These are phyloP conservation scores for Seriola dumerili DNA, from an alignment of 2,113 vertebrate genomes.

Conservation along the genomic window DNA sequence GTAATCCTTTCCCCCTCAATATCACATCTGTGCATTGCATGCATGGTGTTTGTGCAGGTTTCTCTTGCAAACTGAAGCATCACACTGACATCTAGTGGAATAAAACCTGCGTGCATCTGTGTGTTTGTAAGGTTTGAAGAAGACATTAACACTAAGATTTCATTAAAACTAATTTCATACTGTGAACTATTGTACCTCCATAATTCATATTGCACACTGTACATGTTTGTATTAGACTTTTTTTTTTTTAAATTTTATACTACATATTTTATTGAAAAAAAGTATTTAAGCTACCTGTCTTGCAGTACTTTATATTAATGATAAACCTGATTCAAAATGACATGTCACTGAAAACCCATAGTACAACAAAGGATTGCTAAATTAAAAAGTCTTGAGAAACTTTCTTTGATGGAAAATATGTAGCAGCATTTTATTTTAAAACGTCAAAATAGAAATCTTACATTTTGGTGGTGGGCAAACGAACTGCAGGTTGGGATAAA, in stretches of 20 bases:
- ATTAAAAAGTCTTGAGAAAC: slow-evolving; percentile 81
- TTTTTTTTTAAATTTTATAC: too few relatives aligned
- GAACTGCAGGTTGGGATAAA: slow-evolving; percentile 56
- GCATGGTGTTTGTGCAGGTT: background rate
- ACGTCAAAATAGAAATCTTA: slow-evolving; percentile 66
- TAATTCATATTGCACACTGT: too few relatives aligned
- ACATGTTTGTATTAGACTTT: too few relatives aligned
- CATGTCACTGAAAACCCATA: background rate
- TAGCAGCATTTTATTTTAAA: slow-evolving; percentile 92
- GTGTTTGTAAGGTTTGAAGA: background rate
- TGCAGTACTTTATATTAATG: too few relatives aligned
- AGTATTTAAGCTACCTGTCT: too few relatives aligned
- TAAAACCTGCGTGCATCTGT: background rate
- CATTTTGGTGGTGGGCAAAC: slow-evolving; percentile 74
- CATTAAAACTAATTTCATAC: too few relatives aligned
- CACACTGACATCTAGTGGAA: slow-evolving; percentile 81
- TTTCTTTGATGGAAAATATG: slow-evolving; percentile 90
- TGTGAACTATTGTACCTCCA: too few relatives aligned
- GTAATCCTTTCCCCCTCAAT: background rate
- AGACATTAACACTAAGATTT: too few relatives aligned
- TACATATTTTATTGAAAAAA: too few relatives aligned
- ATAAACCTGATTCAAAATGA: too few relatives aligned
- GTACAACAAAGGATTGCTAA: background rate
- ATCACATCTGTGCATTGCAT: background rate
- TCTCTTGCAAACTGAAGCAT: slow-evolving; percentile 20